A percentile compares a stretch with the other conserved stretches of the same genome.
These are phyloP conservation scores for Campylorhamphus procurvoides DNA, from an alignment of 2,113 vertebrate species.

Conservation along the genomic window DNA sequence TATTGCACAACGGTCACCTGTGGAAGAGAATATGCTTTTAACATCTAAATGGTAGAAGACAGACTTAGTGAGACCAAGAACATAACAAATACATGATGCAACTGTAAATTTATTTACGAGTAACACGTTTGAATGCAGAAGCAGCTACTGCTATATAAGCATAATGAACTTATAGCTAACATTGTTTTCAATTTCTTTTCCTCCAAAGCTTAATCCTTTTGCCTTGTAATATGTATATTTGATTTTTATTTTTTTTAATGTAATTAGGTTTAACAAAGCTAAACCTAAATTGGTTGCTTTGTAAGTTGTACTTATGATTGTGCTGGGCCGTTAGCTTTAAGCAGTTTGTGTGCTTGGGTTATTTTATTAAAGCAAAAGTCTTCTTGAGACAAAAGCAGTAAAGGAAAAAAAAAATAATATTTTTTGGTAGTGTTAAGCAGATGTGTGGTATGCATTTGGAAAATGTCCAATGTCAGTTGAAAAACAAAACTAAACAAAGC, in stretches of 20 bases:
- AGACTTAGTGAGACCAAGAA: not conserved
- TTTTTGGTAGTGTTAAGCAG: slow-evolving; percentile 40
- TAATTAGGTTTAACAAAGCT: slow-evolving; percentile 60
- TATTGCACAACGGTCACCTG: not conserved
- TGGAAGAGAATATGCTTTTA: not conserved
- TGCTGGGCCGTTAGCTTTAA: slow-evolving; percentile 42
- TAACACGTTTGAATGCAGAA: not conserved
- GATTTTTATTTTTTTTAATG: not conserved
- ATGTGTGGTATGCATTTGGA: slow-evolving; percentile 47
- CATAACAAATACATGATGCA: not conserved
- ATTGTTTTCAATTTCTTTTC: slow-evolving; percentile 33
- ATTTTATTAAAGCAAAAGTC: slow-evolving; percentile 23
- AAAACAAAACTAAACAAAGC: no score
- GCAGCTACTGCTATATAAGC: slow-evolving; percentile 32
- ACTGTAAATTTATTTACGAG: not conserved
- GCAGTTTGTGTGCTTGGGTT: slow-evolving; percentile 48
- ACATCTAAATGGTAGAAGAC: not conserved
- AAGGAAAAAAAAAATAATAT: not conserved
- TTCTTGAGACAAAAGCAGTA: not conserved
- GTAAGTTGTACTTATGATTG: not conserved
- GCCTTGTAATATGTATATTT: slow-evolving; percentile 60
- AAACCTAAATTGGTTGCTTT: slow-evolving; percentile 18
- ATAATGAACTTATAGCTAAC: not conserved
- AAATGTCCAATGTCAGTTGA: not conserved
- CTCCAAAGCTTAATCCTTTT: slow-evolving; percentile 56